Base-by-base conservation (phyloP, 1,140 invertebrate species). In the Bombus huntii region DNA sequence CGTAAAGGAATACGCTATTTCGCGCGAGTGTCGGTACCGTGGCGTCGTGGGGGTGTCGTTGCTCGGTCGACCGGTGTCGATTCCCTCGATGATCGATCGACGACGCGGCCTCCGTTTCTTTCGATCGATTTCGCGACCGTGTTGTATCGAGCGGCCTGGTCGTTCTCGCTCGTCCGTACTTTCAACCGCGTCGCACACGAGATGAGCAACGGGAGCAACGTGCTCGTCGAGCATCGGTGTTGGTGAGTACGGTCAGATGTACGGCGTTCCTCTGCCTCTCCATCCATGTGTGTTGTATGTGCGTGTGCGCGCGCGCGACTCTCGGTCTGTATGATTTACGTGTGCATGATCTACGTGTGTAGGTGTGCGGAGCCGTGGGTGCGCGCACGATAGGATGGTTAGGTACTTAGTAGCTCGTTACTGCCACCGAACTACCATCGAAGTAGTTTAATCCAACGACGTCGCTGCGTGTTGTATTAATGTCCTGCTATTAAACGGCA, bases 21-120 rank as follows among this genome's bases (percentile, higher is more conserved):
- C 53, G 28, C 34, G 66, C 25, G 62, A 65, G 83, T 80, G 83
- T 53, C 47, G 47, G 47, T 53, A 53, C 47, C 47, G 47, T 53
- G 47, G 47, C 47, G 47, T 53, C 47, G 47, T 0, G 18, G 18
- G 28, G 53, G 83, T 80, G 83, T 18, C 81, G 72, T 76, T 83
- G 34, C 39, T 25, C 72, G 42, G 3, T 25, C 31, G 18, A 53
- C 47, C 47, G 47, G 47, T 22, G 47, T 53, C 47, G 65, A 42
- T 53, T 53, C 31, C 4, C 31, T 31, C 70, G 34, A 42, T 57
- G 70, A 81, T 85, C 70, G 59, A 85, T 85, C 77, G 66, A 34
- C n/a, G 22, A 2, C 10, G 10, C 37, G 10, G 37, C 37, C 18
- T 22, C 47, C 47, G 47, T 53, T 53, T 53, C 47, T 53, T 53